Evolutionary conservation across 2,113 vertebrate genomes (phyloP).

Genomic region (Dromas ardeola): DNA sequence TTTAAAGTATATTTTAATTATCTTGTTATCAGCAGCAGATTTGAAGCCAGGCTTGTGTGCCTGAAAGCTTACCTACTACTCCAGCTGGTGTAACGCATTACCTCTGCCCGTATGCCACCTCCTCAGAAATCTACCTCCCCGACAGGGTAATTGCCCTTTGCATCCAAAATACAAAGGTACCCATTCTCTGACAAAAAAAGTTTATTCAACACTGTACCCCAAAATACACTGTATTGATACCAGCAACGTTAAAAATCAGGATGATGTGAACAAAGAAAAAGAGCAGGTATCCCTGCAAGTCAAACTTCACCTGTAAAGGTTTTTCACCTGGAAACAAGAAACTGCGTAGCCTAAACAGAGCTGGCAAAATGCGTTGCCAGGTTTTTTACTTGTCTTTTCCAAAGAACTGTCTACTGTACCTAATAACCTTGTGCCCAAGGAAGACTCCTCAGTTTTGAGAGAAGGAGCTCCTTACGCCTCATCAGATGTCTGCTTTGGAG

Average conservation of each 20-base stretch:
- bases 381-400: neutral
- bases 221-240: neutral
- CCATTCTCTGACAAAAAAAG: neutral
- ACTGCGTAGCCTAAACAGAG: neutral
- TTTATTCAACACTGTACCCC: neutral
- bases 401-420: neutral
- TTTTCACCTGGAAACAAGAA: neutral
- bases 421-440: neutral
- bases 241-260: neutral
- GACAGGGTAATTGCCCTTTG: fast-evolving
- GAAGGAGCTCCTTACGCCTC: neutral
- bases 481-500: neutral
- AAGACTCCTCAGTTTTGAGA: neutral
- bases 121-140: neutral
- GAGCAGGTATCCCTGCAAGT: neutral
- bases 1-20: neutral
- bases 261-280: neutral
- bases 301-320: neutral
- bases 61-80: neutral
- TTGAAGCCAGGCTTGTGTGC: neutral
- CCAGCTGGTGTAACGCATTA: neutral
- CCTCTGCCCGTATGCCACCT: neutral
- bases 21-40: neutral
- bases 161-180: neutral
- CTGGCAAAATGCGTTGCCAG: neutral